A percentile compares a stretch with the other conserved stretches of the same genome.
Evolutionary conservation across 2,113 vertebrate genomes (phyloP).

Genomic region (Rhea americana): DNA sequence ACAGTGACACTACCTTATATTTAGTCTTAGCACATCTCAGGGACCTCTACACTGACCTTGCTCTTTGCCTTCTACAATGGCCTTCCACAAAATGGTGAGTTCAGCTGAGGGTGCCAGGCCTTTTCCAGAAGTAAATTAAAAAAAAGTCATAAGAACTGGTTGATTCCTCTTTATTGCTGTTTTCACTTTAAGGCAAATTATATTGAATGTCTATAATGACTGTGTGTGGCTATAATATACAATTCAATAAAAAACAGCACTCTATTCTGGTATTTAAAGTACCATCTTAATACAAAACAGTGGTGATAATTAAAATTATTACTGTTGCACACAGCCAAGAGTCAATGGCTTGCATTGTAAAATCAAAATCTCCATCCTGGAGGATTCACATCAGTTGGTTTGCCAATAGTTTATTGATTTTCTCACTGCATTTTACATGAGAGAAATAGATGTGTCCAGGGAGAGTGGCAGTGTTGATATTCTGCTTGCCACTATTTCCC

Average conservation of each 20-base stretch:
- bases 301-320: not conserved
- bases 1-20: not conserved
- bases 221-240: not conserved
- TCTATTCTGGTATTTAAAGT: not conserved
- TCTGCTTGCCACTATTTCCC: not conserved
- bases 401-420: not conserved
- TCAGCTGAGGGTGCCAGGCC: not conserved
- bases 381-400: not conserved
- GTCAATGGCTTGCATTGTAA: not conserved
- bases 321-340: not conserved
- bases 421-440: not conserved
- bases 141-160: not conserved
- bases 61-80: not conserved
- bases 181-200: not conserved
- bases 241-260: not conserved
- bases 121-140: not conserved
- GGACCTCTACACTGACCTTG: not conserved
- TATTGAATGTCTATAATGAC: not conserved
- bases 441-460: not conserved
- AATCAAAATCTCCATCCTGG: not conserved
- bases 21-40: not conserved
- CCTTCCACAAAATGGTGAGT: not conserved
- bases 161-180: not conserved
- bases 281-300: not conserved
- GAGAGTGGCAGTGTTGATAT: not conserved